phyloP scores from a whole-genome alignment of 2,113 vertebrate genomes.

The Phaethornis superciliosus region DNA sequence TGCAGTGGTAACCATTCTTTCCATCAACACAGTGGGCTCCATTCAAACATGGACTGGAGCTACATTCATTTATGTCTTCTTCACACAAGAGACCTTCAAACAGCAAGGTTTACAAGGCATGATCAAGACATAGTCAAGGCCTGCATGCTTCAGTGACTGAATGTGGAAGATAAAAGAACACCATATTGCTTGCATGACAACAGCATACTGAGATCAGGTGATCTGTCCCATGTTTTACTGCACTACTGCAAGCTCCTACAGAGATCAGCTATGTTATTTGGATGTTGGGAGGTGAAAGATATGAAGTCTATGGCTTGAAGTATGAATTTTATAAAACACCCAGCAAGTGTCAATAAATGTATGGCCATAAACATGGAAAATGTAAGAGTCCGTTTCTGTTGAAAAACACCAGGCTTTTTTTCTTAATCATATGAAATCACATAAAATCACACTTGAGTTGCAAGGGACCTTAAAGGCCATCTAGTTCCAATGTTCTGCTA shows the following conservation, averaged over 20 bases:
- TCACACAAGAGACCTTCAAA: slow-evolving; percentile 87
- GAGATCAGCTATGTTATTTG: not conserved
- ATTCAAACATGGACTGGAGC: slow-evolving; percentile 89
- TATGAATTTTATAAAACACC: not conserved
- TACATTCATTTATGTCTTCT: slow-evolving; percentile 90
- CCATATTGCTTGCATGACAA: rapidly evolving
- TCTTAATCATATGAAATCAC: not conserved
- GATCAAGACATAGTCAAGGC: not conserved
- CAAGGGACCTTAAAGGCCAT: too few species aligned
- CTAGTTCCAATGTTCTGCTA: too few species aligned
- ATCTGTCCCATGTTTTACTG: not conserved
- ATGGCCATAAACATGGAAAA: not conserved
- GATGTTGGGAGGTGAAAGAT: not conserved
- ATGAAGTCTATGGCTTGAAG: not conserved
- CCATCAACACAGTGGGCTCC: slow-evolving; percentile 87
- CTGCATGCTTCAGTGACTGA: not conserved
- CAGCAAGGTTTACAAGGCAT: slow-evolving; percentile 1
- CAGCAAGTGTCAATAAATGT: not conserved
- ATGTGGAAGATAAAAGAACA: not conserved
- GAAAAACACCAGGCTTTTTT: not conserved
- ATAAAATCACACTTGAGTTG: too few species aligned
- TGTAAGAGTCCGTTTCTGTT: not conserved
- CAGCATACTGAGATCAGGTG: rapidly evolving
- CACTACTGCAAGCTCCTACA: not conserved
- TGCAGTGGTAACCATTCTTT: slow-evolving; percentile 85